These are phyloP conservation scores for Aeoliscus strigatus DNA, from an alignment of 2,797 vertebrate genomes.

Conservation along the genomic window DNA sequence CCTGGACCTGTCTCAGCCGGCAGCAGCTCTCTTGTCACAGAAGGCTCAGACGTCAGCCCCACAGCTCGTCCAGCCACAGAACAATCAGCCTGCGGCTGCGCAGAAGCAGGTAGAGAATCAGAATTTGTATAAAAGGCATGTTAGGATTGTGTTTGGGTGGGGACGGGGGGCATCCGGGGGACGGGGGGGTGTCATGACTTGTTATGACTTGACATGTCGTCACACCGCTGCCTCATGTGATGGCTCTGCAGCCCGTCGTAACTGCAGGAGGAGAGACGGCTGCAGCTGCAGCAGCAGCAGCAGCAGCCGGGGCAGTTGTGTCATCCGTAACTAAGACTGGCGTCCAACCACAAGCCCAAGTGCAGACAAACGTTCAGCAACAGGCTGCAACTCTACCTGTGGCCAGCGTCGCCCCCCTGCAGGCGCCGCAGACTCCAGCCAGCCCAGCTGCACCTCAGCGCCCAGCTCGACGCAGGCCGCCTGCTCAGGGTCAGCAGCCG, in stretches of 20 bases:
- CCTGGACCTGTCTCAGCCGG: conserved; percentile 78
- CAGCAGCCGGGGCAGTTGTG: conserved; percentile 56
- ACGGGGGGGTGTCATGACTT: no score
- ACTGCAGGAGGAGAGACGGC: conserved; percentile 61
- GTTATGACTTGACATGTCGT: no score
- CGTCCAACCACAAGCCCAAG: conserved; percentile 55
- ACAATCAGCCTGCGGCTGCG: conserved; percentile 51
- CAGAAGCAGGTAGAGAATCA: conserved; percentile 63
- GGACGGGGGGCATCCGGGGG: no score
- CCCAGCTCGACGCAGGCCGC: conserved; percentile 72
- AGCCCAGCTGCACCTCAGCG: conserved; percentile 74
- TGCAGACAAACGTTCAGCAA: conserved; percentile 47
- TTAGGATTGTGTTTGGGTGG: not conserved
- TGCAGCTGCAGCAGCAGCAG: conserved; percentile 61
- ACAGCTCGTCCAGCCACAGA: conserved; percentile 69
- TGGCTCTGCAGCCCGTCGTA: conserved; percentile 62
- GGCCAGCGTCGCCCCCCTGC: conserved; percentile 48
- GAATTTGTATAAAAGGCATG: not conserved
- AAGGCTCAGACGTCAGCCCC: conserved; percentile 69
- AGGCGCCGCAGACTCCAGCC: conserved; percentile 59
- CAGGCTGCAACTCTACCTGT: conserved; percentile 37
- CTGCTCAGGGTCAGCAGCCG: conserved; percentile 33
- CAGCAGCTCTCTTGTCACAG: conserved; percentile 77
- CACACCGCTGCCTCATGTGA: conserved; percentile 24
- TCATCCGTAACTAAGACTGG: conserved; percentile 56